These are phyloP conservation scores for Numida meleagris DNA, from an alignment of 2,113 vertebrate genomes.

Conservation along the genomic window DNA sequence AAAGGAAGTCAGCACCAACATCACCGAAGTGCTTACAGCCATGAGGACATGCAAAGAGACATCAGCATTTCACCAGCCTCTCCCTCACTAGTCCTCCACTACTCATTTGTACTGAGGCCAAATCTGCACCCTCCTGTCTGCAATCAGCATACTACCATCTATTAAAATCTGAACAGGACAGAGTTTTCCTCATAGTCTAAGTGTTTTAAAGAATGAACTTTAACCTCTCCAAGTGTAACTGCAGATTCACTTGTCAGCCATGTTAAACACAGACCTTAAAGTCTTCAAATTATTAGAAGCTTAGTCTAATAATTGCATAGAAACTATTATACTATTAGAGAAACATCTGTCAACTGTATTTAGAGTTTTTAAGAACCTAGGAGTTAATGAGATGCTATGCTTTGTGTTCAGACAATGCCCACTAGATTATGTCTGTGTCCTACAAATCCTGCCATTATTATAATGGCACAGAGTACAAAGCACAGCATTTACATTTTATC, in stretches of 20 bases:
- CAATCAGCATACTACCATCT: not conserved
- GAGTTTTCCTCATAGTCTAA: not conserved
- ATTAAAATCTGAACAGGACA: not conserved
- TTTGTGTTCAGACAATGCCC: slow-evolving; percentile 59
- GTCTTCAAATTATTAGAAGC: slow-evolving; percentile 20
- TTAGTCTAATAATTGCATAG: slow-evolving; percentile 58
- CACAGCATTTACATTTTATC: slow-evolving; percentile 48
- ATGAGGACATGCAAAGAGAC: not conserved
- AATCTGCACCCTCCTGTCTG: not conserved
- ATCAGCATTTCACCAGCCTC: rapidly evolving
- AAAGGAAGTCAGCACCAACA: not conserved
- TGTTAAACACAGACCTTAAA: not conserved
- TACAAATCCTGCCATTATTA: slow-evolving; percentile 55
- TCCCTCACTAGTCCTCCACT: not conserved
- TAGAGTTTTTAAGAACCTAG: slow-evolving; percentile 30
- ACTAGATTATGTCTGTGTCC: slow-evolving; percentile 28
- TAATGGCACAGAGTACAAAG: slow-evolving; percentile 16
- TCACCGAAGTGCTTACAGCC: rapidly evolving
- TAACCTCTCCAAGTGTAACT: not conserved
- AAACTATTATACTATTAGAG: not conserved
- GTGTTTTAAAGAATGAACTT: not conserved
- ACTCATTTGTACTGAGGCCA: rapidly evolving
- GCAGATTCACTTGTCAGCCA: slow-evolving; percentile 24
- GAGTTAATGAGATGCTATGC: slow-evolving; percentile 54
- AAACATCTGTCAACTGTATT: slow-evolving; percentile 18